Evolutionary conservation across 30 jellyfish, hydroid and myxozoan genomes (phyloP), one percentile per base, ranked within the genome.

Genomic region (Pseudorhiza aurosa): DNA sequence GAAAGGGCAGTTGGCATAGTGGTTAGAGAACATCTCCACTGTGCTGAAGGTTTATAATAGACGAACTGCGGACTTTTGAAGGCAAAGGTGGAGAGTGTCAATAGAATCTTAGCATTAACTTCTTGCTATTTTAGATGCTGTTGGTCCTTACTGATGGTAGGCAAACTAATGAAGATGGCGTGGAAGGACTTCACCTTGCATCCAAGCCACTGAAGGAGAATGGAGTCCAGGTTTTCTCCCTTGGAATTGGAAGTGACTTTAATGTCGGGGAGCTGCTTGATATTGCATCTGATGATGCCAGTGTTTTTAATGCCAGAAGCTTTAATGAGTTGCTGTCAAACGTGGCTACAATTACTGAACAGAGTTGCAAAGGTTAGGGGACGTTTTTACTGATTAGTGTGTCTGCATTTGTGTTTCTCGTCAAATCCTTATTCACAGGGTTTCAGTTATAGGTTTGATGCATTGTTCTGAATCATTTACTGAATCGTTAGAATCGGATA

Each of bases 91-190:
- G n/a, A n/a, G n/a, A n/a, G n/a, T n/a, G n/a, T n/a, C n/a, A n/a
- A n/a, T n/a, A n/a, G n/a, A n/a, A n/a, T n/a, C n/a, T n/a, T n/a
- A n/a, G n/a, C n/a, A n/a, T n/a, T 44, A 22, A 1, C 29, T 44
- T 45, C 30, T 14, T 10, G 28, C 31, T 18, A 58, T 47, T n/a
- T 3, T 21, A 94, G 99, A 87, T 94, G 36, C 91, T 90, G 30
- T 82, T 94, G 58, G 99, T 94, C 12, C 40, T 94, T 92, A 94
- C 99, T 36, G 99, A 94, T 85, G 99, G 99, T 0, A 88, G 91
- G 21, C 99, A 94, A 64, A 94, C 99, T 11, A 77, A 86, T 36
- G 98, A 95, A 1, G 78, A 43, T 15, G 95, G 75, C 35, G 97
- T 88, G 29, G 96, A 69, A 64, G 99, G 75, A 58, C 81, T 94